phyloP scores from a whole-genome alignment of 2,797 vertebrate species.

The Sebastes miniatus region DNA sequence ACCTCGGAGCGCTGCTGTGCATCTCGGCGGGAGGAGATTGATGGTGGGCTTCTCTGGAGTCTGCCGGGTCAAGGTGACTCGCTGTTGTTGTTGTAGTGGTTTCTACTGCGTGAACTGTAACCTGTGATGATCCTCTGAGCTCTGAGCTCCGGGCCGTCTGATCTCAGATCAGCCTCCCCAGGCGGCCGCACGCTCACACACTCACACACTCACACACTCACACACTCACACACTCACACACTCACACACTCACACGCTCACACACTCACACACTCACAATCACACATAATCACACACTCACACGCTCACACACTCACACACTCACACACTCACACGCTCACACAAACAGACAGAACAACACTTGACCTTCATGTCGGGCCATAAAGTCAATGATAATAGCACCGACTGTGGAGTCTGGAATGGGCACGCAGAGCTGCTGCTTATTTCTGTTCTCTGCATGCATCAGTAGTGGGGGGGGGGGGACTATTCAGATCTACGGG shows the following conservation, averaged over 20 bases:
- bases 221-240: background rate
- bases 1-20: background rate
- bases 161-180: constrained; percentile 32
- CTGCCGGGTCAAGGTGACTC: constrained; percentile 65
- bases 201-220: too few species aligned
- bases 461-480: background rate
- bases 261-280: too few species aligned
- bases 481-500: too few species aligned
- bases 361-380: constrained; percentile 58
- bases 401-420: constrained; percentile 22
- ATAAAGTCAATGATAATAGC: constrained; percentile 52
- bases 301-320: too few species aligned
- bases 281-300: too few species aligned
- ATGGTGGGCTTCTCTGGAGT: constrained; percentile 31
- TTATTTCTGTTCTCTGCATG: constrained; percentile 38
- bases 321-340: too few species aligned
- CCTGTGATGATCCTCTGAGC: constrained; percentile 26
- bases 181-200: background rate
- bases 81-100: background rate
- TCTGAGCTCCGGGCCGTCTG: constrained; percentile 15
- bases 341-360: constrained; percentile 34
- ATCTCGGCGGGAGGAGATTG: background rate
- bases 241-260: too few species aligned
- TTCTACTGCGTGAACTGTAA: constrained; percentile 36
- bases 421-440: background rate